Base-by-base conservation (phyloP, 1,140 invertebrate genomes). In the Parapsyche elsis region DNA sequence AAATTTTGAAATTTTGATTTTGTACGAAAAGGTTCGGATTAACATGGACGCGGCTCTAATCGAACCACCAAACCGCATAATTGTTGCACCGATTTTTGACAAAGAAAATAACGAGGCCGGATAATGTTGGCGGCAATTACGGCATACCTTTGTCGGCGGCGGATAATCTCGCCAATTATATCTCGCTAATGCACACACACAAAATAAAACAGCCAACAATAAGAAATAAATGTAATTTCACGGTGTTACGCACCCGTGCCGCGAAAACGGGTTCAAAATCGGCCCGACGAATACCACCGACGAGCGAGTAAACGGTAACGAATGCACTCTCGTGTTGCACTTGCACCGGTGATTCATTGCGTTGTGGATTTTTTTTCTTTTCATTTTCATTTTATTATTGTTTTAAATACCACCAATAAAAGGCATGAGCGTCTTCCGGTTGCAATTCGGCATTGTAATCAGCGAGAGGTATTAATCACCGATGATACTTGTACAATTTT, bases 131-230 rank as follows among this genome's bases (percentile, higher is more conserved):
- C 12, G 5, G 71, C 71, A 46, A 73, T 46, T 73, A 73, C 44
- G 9, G 46, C 14, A 73, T 73, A 46, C 30, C 38, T 46, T 73
- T 73, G 71, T 73, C 44, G 71, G 67, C 30, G 30, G 30, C 2
- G 16, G 57, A 21, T 73, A 45, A 73, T 73, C 71, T 53, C 44
- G 46, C 38, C 38, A 53, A 73, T 73, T 73, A 53, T 73, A 73
- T 73, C 44, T 46, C 24, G 21, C 64, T 24, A 26, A 67, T 67
- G 23, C 21, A 53, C 23, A 24, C 24, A 19, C 21, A 67, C n/a
- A 67, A 26, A 26, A 67, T 23, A 26, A 21, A 19, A 2, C 21
- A 67, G 14, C 14, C 9, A 67, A 67, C 21, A 61, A 61, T 16
- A 61, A 61, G 19, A 19, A 12, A 26, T 23, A 26, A 46, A 53